A percentile compares a stretch with the other conserved stretches of the same genome.
phyloP scores from a whole-genome alignment of 2,888 invertebrate genomes.

The Morinoia aosen region DNA sequence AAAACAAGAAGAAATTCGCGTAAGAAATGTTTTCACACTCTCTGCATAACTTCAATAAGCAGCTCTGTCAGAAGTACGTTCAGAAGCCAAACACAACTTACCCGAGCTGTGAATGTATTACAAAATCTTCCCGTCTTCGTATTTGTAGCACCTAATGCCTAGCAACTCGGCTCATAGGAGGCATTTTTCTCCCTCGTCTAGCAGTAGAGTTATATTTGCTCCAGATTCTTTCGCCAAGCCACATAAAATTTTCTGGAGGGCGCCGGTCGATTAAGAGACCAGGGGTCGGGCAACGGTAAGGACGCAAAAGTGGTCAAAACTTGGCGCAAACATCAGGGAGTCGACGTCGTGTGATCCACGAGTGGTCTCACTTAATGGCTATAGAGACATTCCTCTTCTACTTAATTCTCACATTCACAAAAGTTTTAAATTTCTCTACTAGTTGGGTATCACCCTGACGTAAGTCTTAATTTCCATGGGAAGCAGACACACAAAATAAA shows the following conservation, averaged over 20 bases:
- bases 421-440: no score
- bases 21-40: no score
- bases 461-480: no score
- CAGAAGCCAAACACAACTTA: background rate
- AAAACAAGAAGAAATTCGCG: no score
- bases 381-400: background rate
- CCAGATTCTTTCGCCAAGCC: background rate
- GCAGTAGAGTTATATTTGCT: background rate
- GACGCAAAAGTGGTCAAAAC: background rate
- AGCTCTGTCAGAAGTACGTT: background rate
- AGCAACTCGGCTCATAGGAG: background rate
- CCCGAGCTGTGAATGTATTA: background rate
- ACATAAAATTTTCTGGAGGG: background rate
- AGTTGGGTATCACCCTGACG: no score
- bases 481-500: no score
- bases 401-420: no score
- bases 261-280: background rate
- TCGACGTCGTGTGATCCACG: background rate
- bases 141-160: background rate
- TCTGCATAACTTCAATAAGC: no score
- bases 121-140: background rate
- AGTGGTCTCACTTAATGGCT: background rate
- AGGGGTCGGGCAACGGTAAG: background rate
- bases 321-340: background rate
- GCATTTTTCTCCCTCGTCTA: background rate